These are phyloP conservation scores for Bergia sp. DNA, from an alignment of 92 coral and sea anemone genomes.

Conservation along the genomic window DNA sequence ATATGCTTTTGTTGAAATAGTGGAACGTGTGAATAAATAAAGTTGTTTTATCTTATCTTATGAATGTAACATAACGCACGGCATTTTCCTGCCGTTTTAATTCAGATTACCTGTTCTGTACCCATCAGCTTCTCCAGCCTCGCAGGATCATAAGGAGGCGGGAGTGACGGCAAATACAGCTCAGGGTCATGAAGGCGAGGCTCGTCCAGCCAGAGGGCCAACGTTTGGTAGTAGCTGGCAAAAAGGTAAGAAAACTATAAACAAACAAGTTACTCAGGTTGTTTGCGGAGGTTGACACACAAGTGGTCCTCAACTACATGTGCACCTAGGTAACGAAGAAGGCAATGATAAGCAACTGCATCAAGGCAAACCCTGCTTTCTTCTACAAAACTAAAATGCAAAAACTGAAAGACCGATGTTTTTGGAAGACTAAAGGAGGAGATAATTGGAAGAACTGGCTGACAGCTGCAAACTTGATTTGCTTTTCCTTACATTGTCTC, in stretches of 20 bases:
- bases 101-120: conserved; percentile 59
- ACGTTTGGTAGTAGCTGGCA: conserved; percentile 85
- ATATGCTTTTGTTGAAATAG: neutral
- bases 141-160: conserved; percentile 85
- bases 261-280: neutral
- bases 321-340: too few species aligned
- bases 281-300: neutral
- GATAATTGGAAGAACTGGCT: too few species aligned
- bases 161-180: conserved; percentile 87
- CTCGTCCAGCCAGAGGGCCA: conserved; percentile 95
- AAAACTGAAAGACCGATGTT: too few species aligned
- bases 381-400: too few species aligned
- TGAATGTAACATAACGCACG: neutral
- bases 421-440: too few species aligned
- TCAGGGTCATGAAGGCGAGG: conserved; percentile 93
- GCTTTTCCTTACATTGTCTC: too few species aligned
- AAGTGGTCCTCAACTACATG: neutral
- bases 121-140: conserved; percentile 77
- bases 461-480: neutral
- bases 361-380: too few species aligned
- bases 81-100: neutral
- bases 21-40: too few species aligned
- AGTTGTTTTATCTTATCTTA: too few species aligned
- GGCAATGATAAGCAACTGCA: too few species aligned
- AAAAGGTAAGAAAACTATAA: neutral